Conservation (phyloP, 2,113 vertebrate species). For the Poecilia latipinna region DNA sequence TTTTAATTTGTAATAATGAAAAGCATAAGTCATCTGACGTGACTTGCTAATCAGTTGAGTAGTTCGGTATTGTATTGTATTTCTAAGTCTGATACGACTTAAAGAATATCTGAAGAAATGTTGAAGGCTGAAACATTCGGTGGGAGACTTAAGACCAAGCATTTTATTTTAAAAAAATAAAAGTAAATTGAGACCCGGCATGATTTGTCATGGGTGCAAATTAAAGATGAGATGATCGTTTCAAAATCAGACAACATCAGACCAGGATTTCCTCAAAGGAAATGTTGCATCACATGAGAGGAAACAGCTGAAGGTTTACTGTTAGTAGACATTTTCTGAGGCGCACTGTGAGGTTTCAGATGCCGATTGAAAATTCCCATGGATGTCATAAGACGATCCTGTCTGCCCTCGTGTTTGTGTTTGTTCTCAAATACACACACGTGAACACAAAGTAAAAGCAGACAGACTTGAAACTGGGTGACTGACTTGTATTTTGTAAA, state of each 20-base stretch:
- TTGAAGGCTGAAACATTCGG: neutral
- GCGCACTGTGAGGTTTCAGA: constrained; percentile 32
- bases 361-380: constrained; percentile 36
- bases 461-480: constrained; percentile 26
- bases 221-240: constrained; percentile 9
- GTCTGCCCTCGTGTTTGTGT: constrained; percentile 38
- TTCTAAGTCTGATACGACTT: neutral
- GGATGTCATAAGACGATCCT: constrained; percentile 52
- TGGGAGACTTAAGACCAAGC: neutral
- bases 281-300: constrained; percentile 26
- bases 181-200: neutral
- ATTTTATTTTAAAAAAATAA: neutral
- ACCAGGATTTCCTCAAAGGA: constrained; percentile 9
- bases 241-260: neutral
- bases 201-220: neutral
- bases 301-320: neutral
- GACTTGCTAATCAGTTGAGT: neutral
- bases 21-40: too few species aligned
- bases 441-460: constrained; percentile 16
- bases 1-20: too few species aligned
- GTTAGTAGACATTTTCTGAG: neutral
- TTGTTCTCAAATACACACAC: constrained; percentile 30
- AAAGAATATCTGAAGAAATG: neutral
- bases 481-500: constrained; percentile 66
- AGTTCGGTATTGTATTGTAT: neutral